Conservation (phyloP, 2,113 vertebrate species). For the Progne subis region DNA sequence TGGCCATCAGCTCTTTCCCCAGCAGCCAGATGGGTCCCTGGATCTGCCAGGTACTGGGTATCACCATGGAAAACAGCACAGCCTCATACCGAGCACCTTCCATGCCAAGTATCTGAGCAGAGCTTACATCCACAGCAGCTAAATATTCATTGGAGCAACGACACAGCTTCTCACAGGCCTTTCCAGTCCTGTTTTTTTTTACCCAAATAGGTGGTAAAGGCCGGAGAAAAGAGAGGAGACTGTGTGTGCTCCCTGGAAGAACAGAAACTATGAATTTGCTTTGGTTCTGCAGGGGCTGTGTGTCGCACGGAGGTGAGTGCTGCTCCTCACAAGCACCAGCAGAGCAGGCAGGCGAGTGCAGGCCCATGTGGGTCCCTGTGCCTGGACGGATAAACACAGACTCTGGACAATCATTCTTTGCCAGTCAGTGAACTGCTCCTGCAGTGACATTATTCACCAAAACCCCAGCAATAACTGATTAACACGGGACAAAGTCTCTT, state of each 20-base stretch:
- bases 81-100: not conserved
- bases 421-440: not conserved
- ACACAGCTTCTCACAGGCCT: not conserved
- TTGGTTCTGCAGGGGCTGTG: not conserved
- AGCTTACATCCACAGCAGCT: not conserved
- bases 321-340: not conserved
- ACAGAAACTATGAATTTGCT: not conserved
- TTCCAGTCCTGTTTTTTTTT: not conserved
- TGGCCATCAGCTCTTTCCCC: not conserved
- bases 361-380: not conserved
- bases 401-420: not conserved
- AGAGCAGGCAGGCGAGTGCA: fast-evolving
- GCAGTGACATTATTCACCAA: not conserved
- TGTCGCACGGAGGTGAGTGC: not conserved
- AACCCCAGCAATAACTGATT: not conserved
- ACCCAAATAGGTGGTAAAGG: not conserved
- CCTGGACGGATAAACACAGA: not conserved
- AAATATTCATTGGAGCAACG: not conserved
- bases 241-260: not conserved
- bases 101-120: not conserved
- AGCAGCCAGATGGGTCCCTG: not conserved
- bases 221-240: not conserved
- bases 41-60: not conserved
- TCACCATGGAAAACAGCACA: not conserved
- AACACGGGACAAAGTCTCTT: not conserved